Base-by-base conservation (phyloP, 2,888 invertebrate species). In the Phalangium opilio region DNA sequence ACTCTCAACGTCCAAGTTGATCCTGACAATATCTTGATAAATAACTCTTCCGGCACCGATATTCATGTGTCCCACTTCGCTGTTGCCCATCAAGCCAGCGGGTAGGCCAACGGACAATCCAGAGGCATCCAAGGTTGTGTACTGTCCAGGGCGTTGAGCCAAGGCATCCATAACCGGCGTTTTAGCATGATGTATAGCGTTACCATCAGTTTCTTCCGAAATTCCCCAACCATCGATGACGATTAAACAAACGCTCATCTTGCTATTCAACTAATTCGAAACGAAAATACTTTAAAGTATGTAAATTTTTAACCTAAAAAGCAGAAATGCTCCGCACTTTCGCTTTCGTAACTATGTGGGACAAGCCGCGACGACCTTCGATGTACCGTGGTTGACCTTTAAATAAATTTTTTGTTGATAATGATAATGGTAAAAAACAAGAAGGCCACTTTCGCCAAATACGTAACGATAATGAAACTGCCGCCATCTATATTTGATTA, bases 201-300 rank as follows among this genome's bases (percentile, higher is more conserved):
- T 69, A 40, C 64, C 64, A 48, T 65, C 59, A 21, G 53, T 55
- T 40, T 64, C 61, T 11, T 62, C 61, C 4, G 60, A 58, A 27
- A 67, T 52, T n/a, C 68, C 68, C 68, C 68, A 67, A 5, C 67
- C 67, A 52, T 67, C 67, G 52, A 67, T 67, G 17, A 67, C 67
- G 45, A 67, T 60, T 44, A 67, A 57, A 50, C 68, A 68, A 18
- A 67, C 67, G 42, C 49, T 58, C 53, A 53, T 55, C 19, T 43
- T 50, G 38, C n/a, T 38, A 27, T 4, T 8, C 5, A 7, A 27
- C 27, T 27, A 27, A 27, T 27, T 27, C 8, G 27, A 8, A 27
- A 27, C 8, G 4, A 8, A 27, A 27, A 27, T 27, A 27, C 4
- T 27, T 27, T 27, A n/a, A n/a, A n/a, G n/a, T n/a, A n/a, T n/a